phyloP scores from a whole-genome alignment of 2,888 invertebrate genomes.

The Pterobdella sp. region DNA sequence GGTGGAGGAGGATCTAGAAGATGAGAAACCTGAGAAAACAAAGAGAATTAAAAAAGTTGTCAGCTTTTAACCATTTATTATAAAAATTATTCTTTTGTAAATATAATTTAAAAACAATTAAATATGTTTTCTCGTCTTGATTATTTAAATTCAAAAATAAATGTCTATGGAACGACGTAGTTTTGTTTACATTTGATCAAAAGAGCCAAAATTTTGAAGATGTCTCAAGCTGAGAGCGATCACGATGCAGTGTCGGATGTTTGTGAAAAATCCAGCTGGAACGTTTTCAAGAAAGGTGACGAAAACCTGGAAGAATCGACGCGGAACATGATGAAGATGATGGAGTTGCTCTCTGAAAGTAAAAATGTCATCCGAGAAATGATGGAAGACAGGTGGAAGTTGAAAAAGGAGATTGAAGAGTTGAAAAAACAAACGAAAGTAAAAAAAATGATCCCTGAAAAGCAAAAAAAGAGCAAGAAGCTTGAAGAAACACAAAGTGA shows the following conservation, averaged over 20 bases:
- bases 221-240: no score
- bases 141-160: neutral
- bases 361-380: slow-evolving; percentile 14
- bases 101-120: neutral
- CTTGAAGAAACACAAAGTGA: slow-evolving; percentile 1
- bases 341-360: slow-evolving; percentile 16
- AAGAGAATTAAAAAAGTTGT: slow-evolving; percentile 27
- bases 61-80: slow-evolving; percentile 15
- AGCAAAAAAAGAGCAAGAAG: neutral
- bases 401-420: slow-evolving; percentile 5
- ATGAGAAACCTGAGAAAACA: neutral
- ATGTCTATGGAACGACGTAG: neutral
- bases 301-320: neutral
- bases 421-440: neutral
- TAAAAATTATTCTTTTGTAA: neutral
- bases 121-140: neutral
- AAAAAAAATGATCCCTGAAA: neutral
- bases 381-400: slow-evolving; percentile 4
- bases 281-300: neutral
- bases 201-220: no score
- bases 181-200: neutral
- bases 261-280: neutral
- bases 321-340: slow-evolving; percentile 14
- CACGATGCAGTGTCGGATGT: no score
- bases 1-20: neutral